These are phyloP conservation scores for Cataglyphis livida DNA, from an alignment of 2,888 invertebrate genomes.

Conservation along the genomic window DNA sequence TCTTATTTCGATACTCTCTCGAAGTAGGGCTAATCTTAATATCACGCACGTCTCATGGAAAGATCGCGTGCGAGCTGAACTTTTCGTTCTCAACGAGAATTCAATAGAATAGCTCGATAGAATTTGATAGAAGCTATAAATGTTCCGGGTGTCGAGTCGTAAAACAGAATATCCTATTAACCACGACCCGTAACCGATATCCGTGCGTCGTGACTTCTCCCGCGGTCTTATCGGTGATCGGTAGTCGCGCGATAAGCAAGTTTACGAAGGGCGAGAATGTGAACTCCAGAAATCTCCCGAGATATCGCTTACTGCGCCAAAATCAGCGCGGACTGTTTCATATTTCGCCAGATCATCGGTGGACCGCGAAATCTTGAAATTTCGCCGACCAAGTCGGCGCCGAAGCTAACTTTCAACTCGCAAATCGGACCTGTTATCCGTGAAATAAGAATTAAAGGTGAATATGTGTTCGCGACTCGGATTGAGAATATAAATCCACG, in stretches of 20 bases:
- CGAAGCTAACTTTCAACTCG: conserved; percentile 35
- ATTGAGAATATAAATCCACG: conserved; percentile 61
- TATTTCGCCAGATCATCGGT: conserved; percentile 30
- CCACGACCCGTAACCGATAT: conserved; percentile 49
- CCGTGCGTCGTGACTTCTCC: conserved; percentile 49
- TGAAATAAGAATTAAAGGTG: conserved; percentile 64
- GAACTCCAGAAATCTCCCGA: neutral
- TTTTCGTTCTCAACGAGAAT: conserved; percentile 43
- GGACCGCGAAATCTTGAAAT: neutral
- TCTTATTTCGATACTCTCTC: conserved; percentile 4
- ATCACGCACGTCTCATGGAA: conserved; percentile 23
- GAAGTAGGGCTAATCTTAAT: neutral
- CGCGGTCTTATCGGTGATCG: conserved; percentile 51
- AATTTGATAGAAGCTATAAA: conserved; percentile 58
- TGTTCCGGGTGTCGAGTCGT: conserved; percentile 48
- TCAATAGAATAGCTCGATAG: conserved; percentile 53
- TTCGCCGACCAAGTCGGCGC: conserved; percentile 6
- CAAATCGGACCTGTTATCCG: conserved; percentile 30
- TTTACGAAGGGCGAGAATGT: conserved; percentile 41
- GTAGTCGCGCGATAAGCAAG: conserved; percentile 25
- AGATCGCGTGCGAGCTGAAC: neutral
- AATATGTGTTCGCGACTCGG: conserved; percentile 21
- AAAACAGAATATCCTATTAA: conserved; percentile 69
- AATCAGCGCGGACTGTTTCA: conserved; percentile 4
- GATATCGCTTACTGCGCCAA: conserved; percentile 6